Percentiles rank a stretch among this genome's conserved stretches.
Conservation (phyloP, 2,888 invertebrate species). For the Drosophila quasianomalipes region DNA sequence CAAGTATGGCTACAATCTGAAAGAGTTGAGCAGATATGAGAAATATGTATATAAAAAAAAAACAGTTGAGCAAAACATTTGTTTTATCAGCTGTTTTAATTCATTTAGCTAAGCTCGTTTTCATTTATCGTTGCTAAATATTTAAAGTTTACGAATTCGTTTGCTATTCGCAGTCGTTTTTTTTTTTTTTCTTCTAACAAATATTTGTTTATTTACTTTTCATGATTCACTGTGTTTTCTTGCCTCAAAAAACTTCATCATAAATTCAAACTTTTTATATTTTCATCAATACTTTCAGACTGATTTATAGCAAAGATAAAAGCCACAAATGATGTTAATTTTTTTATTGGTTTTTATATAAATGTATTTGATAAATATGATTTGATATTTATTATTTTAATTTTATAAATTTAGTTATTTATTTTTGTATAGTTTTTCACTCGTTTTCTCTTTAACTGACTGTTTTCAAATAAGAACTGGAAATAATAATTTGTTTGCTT, state of each 20-base stretch:
- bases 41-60: not conserved
- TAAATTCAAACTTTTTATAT: not conserved
- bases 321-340: not conserved
- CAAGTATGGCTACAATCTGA: not conserved
- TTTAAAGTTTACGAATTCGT: conserved; percentile 7
- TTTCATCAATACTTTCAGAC: not conserved
- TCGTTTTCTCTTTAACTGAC: not conserved
- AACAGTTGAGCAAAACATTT: conserved; percentile 11
- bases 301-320: conserved; percentile 11
- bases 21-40: not conserved
- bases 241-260: conserved; percentile 1
- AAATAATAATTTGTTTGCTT: not conserved
- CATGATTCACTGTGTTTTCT: conserved; percentile 8
- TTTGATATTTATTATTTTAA: not conserved
- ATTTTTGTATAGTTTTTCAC: not conserved
- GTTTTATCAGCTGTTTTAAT: conserved; percentile 1
- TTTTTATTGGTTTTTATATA: not conserved
- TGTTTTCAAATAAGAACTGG: not conserved
- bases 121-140: conserved; percentile 7
- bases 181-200: not conserved
- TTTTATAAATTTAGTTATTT: not conserved
- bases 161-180: not conserved
- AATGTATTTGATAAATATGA: not conserved
- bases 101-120: conserved; percentile 17
- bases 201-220: conserved; percentile 25